phyloP scores from a whole-genome alignment of 2,888 invertebrate species.

The Erannis defoliaria region DNA sequence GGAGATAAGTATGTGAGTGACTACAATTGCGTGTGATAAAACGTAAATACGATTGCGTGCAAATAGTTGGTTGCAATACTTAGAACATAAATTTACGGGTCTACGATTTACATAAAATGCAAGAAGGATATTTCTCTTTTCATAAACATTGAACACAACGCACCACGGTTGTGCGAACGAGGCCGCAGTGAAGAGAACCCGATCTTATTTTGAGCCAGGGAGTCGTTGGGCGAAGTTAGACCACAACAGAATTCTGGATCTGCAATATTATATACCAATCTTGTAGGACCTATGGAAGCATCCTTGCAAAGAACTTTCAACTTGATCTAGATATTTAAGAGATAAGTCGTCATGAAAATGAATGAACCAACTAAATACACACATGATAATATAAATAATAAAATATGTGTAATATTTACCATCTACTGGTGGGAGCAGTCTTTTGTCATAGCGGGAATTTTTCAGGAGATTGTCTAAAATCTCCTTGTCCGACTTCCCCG shows the following conservation, averaged over 20 bases:
- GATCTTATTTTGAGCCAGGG: constrained; percentile 88
- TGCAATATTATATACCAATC: constrained; percentile 87
- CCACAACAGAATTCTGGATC: constrained; percentile 97
- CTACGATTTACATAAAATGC: constrained; percentile 62
- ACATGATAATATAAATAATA: constrained; percentile 2
- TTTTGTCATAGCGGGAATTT: constrained; percentile 96
- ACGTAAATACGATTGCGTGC: constrained; percentile 49
- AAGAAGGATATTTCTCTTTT: constrained; percentile 79
- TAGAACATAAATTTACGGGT: constrained; percentile 56
- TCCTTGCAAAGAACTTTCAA: constrained; percentile 32
- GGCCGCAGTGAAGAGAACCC: constrained; percentile 83
- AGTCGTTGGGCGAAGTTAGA: constrained; percentile 92
- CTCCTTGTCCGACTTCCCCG: constrained; percentile 97
- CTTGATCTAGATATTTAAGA: constrained; percentile 6
- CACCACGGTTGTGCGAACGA: constrained; percentile 88
- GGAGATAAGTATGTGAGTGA: constrained; percentile 51
- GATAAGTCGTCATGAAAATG: constrained; percentile 19
- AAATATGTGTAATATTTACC: constrained; percentile 82
- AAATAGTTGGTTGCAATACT: constrained; percentile 56
- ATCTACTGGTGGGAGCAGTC: constrained; percentile 96
- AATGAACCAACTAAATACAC: constrained; percentile 20
- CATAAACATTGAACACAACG: constrained; percentile 86
- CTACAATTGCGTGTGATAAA: constrained; percentile 64
- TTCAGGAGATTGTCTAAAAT: constrained; percentile 96
- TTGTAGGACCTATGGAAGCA: constrained; percentile 46